Evolutionary conservation across 1,140 invertebrate genomes (phyloP).

Genomic region (Schlechtendalia chinensis): DNA sequence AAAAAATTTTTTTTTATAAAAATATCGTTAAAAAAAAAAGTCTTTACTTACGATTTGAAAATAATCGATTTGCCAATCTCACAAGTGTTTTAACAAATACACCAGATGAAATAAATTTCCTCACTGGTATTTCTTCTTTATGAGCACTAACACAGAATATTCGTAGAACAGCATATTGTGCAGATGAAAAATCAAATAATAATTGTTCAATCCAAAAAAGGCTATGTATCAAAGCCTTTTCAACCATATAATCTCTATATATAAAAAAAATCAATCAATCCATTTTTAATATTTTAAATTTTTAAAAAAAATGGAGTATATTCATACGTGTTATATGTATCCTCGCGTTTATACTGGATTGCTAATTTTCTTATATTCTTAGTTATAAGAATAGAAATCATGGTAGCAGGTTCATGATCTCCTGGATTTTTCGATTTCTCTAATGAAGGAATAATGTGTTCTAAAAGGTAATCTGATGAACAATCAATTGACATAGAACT

Average conservation of each 20-base stretch:
- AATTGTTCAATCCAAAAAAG: constrained; percentile 45
- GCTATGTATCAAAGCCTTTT: constrained; percentile 33
- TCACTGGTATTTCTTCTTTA: constrained; percentile 33
- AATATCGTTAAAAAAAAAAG: background rate
- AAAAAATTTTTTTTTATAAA: background rate
- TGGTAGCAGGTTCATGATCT: constrained; percentile 41
- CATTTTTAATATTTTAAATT: background rate
- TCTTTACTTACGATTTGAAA: constrained; percentile 32
- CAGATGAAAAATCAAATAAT: constrained; percentile 35
- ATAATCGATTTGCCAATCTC: constrained; percentile 33
- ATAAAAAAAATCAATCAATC: background rate
- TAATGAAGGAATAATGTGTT: constrained; percentile 61
- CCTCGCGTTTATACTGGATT: constrained; percentile 59
- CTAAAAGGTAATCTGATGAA: constrained; percentile 69
- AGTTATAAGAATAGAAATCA: constrained; percentile 23
- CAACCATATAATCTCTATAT: constrained; percentile 31
- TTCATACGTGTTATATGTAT: constrained; percentile 31
- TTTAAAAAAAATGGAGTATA: background rate
- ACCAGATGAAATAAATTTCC: constrained; percentile 44
- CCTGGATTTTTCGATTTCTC: constrained; percentile 56
- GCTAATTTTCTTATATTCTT: constrained; percentile 57
- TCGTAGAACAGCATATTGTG: constrained; percentile 25
- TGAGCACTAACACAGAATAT: constrained; percentile 10
- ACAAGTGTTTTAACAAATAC: constrained; percentile 34
- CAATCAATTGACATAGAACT: constrained; percentile 73